These are phyloP conservation scores for Oxyura jamaicensis DNA, from an alignment of 2,113 vertebrate species.

Conservation along the genomic window DNA sequence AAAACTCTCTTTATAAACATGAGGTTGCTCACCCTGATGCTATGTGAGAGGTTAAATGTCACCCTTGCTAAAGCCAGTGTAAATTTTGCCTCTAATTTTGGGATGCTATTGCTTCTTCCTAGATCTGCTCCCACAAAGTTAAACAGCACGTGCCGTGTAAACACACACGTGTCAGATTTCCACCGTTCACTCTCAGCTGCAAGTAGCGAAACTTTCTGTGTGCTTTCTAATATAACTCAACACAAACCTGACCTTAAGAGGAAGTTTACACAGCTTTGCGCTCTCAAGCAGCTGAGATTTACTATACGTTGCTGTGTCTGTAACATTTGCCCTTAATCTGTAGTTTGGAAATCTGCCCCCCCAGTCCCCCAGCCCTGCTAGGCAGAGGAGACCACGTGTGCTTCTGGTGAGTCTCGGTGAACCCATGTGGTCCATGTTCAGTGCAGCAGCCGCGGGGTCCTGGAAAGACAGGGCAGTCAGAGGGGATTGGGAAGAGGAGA, in stretches of 20 bases:
- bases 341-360: background rate
- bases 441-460: background rate
- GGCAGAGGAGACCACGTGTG: background rate
- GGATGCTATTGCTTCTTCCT: background rate
- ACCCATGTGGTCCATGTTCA: accelerated
- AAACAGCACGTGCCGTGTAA: background rate
- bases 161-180: background rate
- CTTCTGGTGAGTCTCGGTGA: background rate
- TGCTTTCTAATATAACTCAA: slow-evolving; percentile 51
- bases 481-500: background rate
- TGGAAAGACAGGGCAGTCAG: background rate
- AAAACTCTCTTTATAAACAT: background rate
- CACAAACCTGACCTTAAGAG: slow-evolving; percentile 67
- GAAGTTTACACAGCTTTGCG: slow-evolving; percentile 63
- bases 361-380: background rate
- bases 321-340: slow-evolving; percentile 40
- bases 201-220: slow-evolving; percentile 33
- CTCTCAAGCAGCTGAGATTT: slow-evolving; percentile 37
- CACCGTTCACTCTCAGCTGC: slow-evolving; percentile 7
- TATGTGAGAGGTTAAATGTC: background rate
- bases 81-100: background rate
- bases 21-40: background rate
- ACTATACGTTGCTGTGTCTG: slow-evolving; percentile 27
- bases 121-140: background rate
- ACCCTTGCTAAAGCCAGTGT: background rate